phyloP scores from a whole-genome alignment of 2,888 invertebrate species.

The Noctua janthina region DNA sequence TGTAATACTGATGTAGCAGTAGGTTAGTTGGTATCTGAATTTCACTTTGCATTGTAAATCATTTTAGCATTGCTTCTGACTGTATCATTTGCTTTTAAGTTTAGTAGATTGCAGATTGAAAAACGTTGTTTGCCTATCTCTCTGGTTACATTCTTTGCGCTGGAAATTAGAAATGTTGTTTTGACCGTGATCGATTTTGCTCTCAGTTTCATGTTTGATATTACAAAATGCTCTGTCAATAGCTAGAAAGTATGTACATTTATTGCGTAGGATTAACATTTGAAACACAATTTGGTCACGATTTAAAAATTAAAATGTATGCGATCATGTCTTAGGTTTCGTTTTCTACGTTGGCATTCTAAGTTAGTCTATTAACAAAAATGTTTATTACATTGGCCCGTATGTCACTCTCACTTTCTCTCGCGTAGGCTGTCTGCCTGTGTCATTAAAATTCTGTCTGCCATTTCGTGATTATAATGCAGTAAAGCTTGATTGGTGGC shows the following conservation, averaged over 20 bases:
- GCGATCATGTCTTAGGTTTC: slow-evolving; percentile 67
- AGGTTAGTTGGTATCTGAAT: neutral
- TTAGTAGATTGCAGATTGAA: slow-evolving; percentile 3
- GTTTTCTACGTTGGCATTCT: slow-evolving; percentile 70
- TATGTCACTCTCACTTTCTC: slow-evolving; percentile 79
- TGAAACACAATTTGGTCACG: slow-evolving; percentile 67
- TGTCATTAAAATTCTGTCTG: slow-evolving; percentile 75
- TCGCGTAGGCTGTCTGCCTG: slow-evolving; percentile 67
- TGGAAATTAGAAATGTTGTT: slow-evolving; percentile 47
- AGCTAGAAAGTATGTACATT: slow-evolving; percentile 64
- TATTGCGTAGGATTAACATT: slow-evolving; percentile 68
- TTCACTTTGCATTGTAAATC: slow-evolving; percentile 17
- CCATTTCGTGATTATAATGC: slow-evolving; percentile 68
- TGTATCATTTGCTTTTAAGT: slow-evolving; percentile 6
- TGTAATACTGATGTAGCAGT: slow-evolving; percentile 5
- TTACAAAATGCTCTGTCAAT: slow-evolving; percentile 65
- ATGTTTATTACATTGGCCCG: slow-evolving; percentile 66
- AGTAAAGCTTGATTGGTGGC: slow-evolving; percentile 63
- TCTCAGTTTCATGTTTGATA: slow-evolving; percentile 60
- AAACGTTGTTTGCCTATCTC: slow-evolving; percentile 29
- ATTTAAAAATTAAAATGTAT: slow-evolving; percentile 62
- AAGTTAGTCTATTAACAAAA: slow-evolving; percentile 71
- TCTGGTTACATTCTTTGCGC: slow-evolving; percentile 35
- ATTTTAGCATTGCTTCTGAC: neutral
- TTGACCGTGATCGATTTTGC: slow-evolving; percentile 50